These are phyloP conservation scores for Acanthurus leucopareius DNA, from an alignment of 2,797 vertebrate genomes.

Conservation along the genomic window DNA sequence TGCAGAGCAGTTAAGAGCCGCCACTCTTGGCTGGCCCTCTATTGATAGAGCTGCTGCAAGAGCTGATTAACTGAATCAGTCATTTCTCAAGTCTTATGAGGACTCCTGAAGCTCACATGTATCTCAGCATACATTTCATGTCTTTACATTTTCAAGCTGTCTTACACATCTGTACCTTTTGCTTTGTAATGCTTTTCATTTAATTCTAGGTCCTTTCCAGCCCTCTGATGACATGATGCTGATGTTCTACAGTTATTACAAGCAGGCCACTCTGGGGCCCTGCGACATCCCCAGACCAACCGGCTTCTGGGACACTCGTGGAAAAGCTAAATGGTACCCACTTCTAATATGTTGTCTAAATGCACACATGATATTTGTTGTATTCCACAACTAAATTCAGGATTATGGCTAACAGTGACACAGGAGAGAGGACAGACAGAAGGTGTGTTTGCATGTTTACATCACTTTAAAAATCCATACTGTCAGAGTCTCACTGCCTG, in stretches of 20 bases:
- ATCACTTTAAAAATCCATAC: not conserved
- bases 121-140: not conserved
- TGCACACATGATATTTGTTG: not conserved
- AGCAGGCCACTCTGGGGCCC: slow-evolving; percentile 93
- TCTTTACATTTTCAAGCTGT: not conserved
- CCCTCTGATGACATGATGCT: slow-evolving; percentile 97
- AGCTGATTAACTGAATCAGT: slow-evolving; percentile 47
- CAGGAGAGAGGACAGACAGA: not conserved
- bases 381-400: not conserved
- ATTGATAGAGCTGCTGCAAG: slow-evolving; percentile 51
- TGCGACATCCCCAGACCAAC: slow-evolving; percentile 90
- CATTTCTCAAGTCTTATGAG: not conserved
- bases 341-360: not conserved
- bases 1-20: slow-evolving; percentile 39
- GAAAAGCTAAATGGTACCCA: slow-evolving; percentile 93
- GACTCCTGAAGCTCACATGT: not conserved
- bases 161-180: not conserved
- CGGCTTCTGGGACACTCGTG: slow-evolving; percentile 92
- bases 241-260: slow-evolving; percentile 95
- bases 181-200: not conserved
- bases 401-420: not conserved
- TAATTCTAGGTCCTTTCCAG: slow-evolving; percentile 91
- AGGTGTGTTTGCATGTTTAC: not conserved
- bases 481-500: not conserved
- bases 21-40: slow-evolving; percentile 23